These are phyloP conservation scores for Hypocryptadius cinnamomeus DNA, from an alignment of 2,113 vertebrate genomes.

Conservation along the genomic window DNA sequence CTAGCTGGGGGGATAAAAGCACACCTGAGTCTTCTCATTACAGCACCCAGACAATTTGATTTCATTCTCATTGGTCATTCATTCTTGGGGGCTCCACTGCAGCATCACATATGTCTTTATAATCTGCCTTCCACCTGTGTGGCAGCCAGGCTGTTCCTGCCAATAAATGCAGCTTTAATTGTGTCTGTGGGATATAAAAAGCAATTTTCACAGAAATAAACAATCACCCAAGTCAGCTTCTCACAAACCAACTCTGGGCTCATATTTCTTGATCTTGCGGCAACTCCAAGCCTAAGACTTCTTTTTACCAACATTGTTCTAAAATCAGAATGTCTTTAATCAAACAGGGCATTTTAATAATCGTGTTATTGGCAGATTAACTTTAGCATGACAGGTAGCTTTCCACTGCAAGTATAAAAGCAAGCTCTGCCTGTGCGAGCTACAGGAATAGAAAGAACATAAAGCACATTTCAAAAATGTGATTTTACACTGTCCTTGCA, in stretches of 20 bases:
- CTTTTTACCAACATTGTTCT: neutral
- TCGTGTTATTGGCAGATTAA: neutral
- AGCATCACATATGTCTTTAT: neutral
- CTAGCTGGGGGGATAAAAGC: neutral
- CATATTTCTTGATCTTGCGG: neutral
- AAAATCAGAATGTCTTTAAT: neutral
- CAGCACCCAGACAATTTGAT: slow-evolving; percentile 5
- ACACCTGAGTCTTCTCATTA: neutral
- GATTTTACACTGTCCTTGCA: neutral
- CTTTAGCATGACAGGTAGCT: neutral
- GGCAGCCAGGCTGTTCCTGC: neutral
- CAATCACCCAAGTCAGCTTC: neutral
- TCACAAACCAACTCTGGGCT: neutral
- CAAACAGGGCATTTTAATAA: neutral
- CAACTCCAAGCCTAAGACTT: neutral
- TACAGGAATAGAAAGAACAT: neutral
- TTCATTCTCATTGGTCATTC: neutral
- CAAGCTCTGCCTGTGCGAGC: neutral
- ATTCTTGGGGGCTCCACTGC: neutral
- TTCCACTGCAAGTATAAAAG: neutral
- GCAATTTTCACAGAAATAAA: slow-evolving; percentile 12
- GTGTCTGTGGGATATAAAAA: neutral
- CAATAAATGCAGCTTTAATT: slow-evolving; percentile 33
- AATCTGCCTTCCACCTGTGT: slow-evolving; percentile 10
- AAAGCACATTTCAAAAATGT: neutral